Evolutionary conservation across 2,888 invertebrate genomes (phyloP), one percentile per base, ranked within the genome.

Genomic region (Disparrhopalites patrizii): DNA sequence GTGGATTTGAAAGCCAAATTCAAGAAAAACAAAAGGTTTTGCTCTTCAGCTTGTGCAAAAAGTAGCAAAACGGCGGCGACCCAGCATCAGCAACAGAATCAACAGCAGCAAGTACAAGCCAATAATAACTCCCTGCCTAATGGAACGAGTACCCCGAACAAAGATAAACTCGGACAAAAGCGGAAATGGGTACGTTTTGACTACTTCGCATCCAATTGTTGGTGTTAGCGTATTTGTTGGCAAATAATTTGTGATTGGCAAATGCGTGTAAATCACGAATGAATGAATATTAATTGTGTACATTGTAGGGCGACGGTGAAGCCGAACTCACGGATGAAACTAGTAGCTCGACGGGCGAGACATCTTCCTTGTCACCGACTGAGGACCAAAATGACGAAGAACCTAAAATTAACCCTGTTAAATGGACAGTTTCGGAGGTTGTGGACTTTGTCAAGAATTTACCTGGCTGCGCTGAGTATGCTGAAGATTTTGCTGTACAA

Each of bases 401-500:
- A 55, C 82, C 83, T 2, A 84, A 82, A 77, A 78, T 85, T 20
- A 85, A 86, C 79, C 86, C 86, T 20, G 79, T 85, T 23, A 85
- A 85, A 77, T 87, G 87, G 87, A 85, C 75, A 66, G 79, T 79
- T 68, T 77, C 66, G 76, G 79, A 73, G 68, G 73, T 73, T 28
- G 72, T 67, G 10, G 68, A 69, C 25, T 69, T 69, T 64, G 92
- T 97, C 76, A 86, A 89, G 73, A 86, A 75, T 83, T 60, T 96
- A 66, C 93, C 92, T 0, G 96, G 95, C 0, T 95, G 95, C 79
- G 86, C 88, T 8, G 89, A 90, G 75, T 95, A 95, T 78, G 95
- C 94, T 0, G 94, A 95, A 77, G 95, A 95, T 78, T 97, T 97
- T 81, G 86, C 89, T 13, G 87, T 90, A 77, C 95, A 97, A 80